phyloP scores from a whole-genome alignment of 2,797 vertebrate species.

The Darevskia nairensis region DNA sequence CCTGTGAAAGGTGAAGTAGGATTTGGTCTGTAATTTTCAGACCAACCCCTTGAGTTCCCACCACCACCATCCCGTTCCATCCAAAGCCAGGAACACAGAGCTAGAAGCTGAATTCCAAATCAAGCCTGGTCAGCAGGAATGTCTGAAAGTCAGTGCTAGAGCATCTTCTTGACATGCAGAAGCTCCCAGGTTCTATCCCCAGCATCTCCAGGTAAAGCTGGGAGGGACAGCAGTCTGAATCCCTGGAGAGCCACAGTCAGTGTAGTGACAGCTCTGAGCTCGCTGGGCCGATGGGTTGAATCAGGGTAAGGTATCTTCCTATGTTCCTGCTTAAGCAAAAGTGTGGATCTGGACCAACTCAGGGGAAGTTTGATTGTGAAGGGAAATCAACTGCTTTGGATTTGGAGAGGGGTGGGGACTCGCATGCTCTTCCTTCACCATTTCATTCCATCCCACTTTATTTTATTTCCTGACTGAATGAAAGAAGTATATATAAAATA shows the following conservation, averaged over 20 bases:
- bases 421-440: not conserved
- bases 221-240: too few relatives aligned
- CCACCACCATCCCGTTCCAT: not conserved
- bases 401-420: not conserved
- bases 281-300: too few relatives aligned
- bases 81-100: not conserved
- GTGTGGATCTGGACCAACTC: not conserved
- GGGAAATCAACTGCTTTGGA: not conserved
- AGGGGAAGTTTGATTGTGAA: too few relatives aligned
- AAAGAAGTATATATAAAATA: conserved; percentile 44
- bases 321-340: not conserved
- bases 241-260: too few relatives aligned
- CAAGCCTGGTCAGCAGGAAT: not conserved
- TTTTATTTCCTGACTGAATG: conserved; percentile 37
- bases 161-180: too few relatives aligned
- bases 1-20: not conserved
- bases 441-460: conserved; percentile 32
- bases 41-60: not conserved
- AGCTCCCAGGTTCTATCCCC: too few relatives aligned
- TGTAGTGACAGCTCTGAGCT: too few relatives aligned
- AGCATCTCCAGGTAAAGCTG: too few relatives aligned
- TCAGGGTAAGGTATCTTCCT: too few relatives aligned
- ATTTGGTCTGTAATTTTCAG: not conserved
- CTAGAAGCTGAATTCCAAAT: not conserved
- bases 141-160: too few relatives aligned